Evolutionary conservation across 2,797 vertebrate genomes (phyloP).

Genomic region (Vireo griseus): DNA sequence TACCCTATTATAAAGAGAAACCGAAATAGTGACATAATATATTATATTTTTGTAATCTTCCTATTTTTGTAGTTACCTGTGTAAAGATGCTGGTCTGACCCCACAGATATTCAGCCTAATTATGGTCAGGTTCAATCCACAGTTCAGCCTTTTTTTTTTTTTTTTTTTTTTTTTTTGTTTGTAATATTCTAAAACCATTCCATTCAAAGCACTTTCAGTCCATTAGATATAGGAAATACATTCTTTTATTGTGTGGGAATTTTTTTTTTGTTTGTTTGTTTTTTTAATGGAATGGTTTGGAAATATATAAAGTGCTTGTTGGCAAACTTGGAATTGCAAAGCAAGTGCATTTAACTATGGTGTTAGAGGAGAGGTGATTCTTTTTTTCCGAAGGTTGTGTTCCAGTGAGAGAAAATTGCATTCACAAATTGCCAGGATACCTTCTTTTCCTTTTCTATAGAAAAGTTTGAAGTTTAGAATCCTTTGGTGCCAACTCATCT

Average conservation of each 20-base stretch:
- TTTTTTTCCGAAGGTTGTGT: constrained; percentile 62
- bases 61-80: constrained; percentile 80
- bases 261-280: constrained; percentile 49
- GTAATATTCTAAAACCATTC: constrained; percentile 84
- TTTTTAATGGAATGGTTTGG: constrained; percentile 80
- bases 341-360: constrained; percentile 76
- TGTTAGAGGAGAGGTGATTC: constrained; percentile 68
- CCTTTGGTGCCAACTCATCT: constrained; percentile 74
- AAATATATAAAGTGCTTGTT: constrained; percentile 68
- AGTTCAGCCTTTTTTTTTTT: constrained; percentile 51
- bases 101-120: constrained; percentile 58
- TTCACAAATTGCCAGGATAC: constrained; percentile 64
- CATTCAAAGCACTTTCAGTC: constrained; percentile 96
- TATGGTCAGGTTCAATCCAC: constrained; percentile 77
- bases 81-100: constrained; percentile 73
- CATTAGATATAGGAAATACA: constrained; percentile 76
- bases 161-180: constrained; percentile 43
- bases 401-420: constrained; percentile 64
- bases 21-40: constrained; percentile 73
- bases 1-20: constrained; percentile 68
- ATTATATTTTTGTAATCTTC: constrained; percentile 81
- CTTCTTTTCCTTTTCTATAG: constrained; percentile 66
- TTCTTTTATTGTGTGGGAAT: constrained; percentile 73
- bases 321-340: constrained; percentile 68
- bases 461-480: constrained; percentile 65